A percentile compares a stretch with the other conserved stretches of the same genome.
phyloP scores from a whole-genome alignment of 2,888 invertebrate species.

The Acrobasis repandana region DNA sequence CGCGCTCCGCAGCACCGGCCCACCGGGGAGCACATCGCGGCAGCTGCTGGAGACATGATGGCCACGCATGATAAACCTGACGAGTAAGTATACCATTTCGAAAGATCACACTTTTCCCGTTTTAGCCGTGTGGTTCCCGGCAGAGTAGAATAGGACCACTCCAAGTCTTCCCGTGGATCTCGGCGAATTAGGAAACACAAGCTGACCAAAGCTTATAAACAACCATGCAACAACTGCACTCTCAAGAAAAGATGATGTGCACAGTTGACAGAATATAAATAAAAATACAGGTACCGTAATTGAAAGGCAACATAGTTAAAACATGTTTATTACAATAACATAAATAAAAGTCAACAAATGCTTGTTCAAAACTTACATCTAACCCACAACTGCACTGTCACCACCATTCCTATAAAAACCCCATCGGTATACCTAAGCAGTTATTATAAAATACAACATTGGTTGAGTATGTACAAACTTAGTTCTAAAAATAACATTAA shows the following conservation, averaged over 20 bases:
- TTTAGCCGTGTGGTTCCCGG: too few species aligned
- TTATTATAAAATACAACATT: not conserved
- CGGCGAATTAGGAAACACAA: too few species aligned
- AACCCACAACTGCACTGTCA: slow-evolving; percentile 3
- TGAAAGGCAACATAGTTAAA: slow-evolving; percentile 35
- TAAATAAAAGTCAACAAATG: slow-evolving; percentile 49
- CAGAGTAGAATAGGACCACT: too few species aligned
- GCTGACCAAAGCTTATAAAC: too few species aligned
- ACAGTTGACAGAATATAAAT: too few species aligned
- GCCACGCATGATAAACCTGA: not conserved
- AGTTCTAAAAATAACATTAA: too few species aligned
- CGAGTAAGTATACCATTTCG: not conserved
- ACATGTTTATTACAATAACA: slow-evolving; percentile 52
- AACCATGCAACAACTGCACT: too few species aligned
- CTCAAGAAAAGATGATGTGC: too few species aligned
- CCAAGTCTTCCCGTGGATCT: too few species aligned
- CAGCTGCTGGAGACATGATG: slow-evolving; percentile 65
- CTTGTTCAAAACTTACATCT: slow-evolving; percentile 7
- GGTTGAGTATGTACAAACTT: not conserved
- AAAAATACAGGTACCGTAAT: not conserved
- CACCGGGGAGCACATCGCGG: slow-evolving; percentile 79
- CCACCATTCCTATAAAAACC: not conserved
- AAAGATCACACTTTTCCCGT: too few species aligned
- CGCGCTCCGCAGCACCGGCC: slow-evolving; percentile 83
- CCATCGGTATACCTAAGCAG: not conserved